Percentiles rank a stretch among this genome's conserved stretches.
phyloP scores from a whole-genome alignment of 2,888 invertebrate genomes.

The Tinea trinotella region DNA sequence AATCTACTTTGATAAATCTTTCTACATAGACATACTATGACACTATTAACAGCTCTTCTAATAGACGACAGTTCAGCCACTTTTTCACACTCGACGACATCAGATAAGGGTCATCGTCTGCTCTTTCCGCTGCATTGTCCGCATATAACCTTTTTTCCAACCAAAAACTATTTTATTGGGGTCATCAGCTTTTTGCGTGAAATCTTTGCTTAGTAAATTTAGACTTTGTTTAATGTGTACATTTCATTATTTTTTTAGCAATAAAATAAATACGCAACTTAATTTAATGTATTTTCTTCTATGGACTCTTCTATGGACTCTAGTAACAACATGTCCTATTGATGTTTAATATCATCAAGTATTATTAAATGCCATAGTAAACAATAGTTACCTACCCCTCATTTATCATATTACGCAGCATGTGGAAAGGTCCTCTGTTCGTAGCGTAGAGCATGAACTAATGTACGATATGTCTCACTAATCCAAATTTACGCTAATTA shows the following conservation, averaged over 20 bases:
- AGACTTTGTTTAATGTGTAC: no score
- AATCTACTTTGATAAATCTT: not conserved
- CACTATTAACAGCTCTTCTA: not conserved
- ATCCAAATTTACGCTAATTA: slow-evolving; percentile 12
- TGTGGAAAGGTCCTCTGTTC: no score
- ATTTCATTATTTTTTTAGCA: no score
- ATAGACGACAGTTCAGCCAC: not conserved
- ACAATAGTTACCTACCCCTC: no score
- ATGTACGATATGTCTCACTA: not conserved
- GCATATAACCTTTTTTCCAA: not conserved
- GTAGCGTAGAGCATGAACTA: not conserved
- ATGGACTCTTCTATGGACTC: no score
- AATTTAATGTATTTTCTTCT: no score
- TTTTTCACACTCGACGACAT: not conserved
- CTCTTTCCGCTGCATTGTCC: slow-evolving; percentile 8
- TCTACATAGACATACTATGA: not conserved
- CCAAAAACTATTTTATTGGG: not conserved
- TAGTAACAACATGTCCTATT: no score
- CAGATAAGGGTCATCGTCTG: slow-evolving; percentile 4
- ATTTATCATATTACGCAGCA: no score
- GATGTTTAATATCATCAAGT: no score
- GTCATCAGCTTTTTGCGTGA: not conserved
- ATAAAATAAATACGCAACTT: no score
- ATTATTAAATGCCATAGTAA: no score
- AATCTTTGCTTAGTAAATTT: no score